Percentiles rank a stretch among this genome's conserved stretches.
Evolutionary conservation across 2,113 vertebrate genomes (phyloP).

Genomic region (Paradisaea rubra): DNA sequence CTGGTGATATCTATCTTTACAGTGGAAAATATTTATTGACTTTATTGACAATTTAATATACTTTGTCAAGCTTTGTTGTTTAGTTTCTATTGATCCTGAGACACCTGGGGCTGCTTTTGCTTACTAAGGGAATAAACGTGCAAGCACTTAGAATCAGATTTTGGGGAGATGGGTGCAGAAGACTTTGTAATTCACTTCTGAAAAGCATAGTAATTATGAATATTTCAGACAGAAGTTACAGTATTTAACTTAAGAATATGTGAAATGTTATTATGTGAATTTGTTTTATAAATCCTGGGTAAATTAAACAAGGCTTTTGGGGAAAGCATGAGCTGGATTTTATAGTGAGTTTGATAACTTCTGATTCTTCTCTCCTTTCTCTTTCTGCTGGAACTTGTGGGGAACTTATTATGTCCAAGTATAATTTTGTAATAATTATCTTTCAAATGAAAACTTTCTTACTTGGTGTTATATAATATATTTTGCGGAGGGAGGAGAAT

Average conservation of each 20-base stretch:
- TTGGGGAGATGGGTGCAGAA: not conserved
- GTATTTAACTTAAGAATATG: not conserved
- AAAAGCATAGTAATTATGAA: not conserved
- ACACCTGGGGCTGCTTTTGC: not conserved
- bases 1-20: not conserved
- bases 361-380: not conserved
- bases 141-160: not conserved
- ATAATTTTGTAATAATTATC: not conserved
- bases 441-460: not conserved
- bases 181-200: not conserved
- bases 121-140: not conserved
- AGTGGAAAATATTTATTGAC: not conserved
- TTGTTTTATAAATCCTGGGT: not conserved
- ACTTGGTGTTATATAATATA: not conserved
- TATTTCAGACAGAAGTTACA: not conserved
- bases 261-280: not conserved
- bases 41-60: not conserved
- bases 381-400: not conserved
- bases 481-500: rapidly evolving
- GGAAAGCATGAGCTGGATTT: not conserved
- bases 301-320: not conserved
- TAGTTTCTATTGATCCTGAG: not conserved
- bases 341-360: not conserved
- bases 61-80: not conserved
- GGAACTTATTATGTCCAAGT: not conserved